Percentiles rank a stretch among this genome's conserved stretches.
Conservation (phyloP, 2,888 invertebrate genomes). For the Callosobruchus maculatus region DNA sequence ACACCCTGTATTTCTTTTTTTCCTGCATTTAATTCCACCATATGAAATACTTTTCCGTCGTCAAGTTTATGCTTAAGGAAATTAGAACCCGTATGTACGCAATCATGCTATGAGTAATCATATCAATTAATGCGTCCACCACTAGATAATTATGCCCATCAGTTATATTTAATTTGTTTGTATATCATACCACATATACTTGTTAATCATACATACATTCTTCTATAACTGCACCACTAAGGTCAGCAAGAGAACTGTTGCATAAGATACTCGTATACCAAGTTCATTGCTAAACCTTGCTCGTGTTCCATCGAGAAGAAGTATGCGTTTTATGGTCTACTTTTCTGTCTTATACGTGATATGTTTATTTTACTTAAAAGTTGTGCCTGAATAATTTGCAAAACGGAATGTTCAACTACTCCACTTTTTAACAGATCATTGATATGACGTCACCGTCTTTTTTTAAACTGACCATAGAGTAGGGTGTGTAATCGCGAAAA, state of each 20-base stretch:
- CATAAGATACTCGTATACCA: not conserved
- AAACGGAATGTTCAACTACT: not conserved
- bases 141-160: not conserved
- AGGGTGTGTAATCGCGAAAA: too few species aligned
- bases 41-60: too few species aligned
- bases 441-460: too few species aligned
- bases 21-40: too few species aligned
- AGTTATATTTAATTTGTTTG: not conserved
- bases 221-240: not conserved
- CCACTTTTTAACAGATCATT: not conserved
- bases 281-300: not conserved
- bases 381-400: slow-evolving; percentile 12
- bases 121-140: not conserved
- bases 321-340: not conserved
- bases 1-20: too few species aligned
- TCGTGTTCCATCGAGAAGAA: not conserved
- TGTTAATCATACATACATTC: not conserved
- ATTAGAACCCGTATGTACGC: not conserved
- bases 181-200: not conserved
- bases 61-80: too few species aligned
- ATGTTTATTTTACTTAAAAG: not conserved
- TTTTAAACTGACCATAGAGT: too few species aligned
- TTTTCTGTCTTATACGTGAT: not conserved
- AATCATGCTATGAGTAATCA: not conserved
- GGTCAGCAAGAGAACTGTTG: not conserved